Evolutionary conservation across 2,888 invertebrate species (phyloP), one percentile per base, ranked within the genome.

Genomic region (Serrognathus titanus): DNA sequence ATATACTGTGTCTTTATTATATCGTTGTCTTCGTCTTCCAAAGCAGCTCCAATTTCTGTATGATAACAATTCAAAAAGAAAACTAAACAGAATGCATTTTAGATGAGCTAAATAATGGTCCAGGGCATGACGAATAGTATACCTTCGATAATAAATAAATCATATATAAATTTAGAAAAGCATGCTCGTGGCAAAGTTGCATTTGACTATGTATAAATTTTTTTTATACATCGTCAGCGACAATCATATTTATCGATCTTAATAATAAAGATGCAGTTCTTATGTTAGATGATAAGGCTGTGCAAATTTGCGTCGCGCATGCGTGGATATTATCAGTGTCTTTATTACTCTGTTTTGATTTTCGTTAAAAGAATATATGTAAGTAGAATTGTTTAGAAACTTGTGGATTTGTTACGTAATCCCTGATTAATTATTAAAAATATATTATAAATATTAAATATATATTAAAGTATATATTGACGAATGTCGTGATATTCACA

Each of bases 201-300:
- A 65, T 70, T 70, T 71, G 74, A 75, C 74, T 71, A 64, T 70
- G 73, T 74, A 74, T 72, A 69, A 72, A 73, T 48, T 41, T 61
- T 48, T 66, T 73, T 75, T 72, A 72, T 75, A 74, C 73, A 70
- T 69, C 71, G 75, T 75, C 75, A 73, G 65, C 60, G 76, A 76
- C 76, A 76, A 75, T 75, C 76, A 75, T 73, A 70, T 67, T 65
- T 63, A 66, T 62, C 63, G 65, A 69, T 66, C 66, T 68, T 66
- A 60, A 64, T 63, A 52, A 53, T 46, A 37, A 62, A 62, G 59
- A 68, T 70, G 66, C 58, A 61, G 64, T 62, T 75, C 75, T 75
- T 75, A 76, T 75, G 75, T 72, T 75, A 75, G 75, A 62, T 68
- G 63, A 58, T 73, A 75, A 31, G 72, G 71, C 63, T 63, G 57